These are phyloP conservation scores for Nymphalis io DNA, from an alignment of 1,140 invertebrate species.

Conservation along the genomic window DNA sequence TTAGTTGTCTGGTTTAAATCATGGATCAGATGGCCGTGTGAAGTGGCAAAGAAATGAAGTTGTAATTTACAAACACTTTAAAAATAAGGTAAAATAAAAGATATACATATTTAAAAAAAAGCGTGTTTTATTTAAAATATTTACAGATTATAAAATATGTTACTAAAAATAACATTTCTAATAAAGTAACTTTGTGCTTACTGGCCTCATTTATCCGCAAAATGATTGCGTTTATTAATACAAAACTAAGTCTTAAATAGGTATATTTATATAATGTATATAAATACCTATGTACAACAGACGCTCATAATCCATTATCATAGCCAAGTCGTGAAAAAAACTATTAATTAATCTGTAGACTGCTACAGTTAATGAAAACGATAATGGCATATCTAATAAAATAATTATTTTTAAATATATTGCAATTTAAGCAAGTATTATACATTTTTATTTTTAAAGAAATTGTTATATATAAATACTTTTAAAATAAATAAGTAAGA, in stretches of 20 bases:
- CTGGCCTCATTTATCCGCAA: conserved; percentile 32
- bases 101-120: conserved; percentile 26
- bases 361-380: not conserved
- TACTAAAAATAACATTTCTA: conserved; percentile 26
- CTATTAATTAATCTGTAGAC: not conserved
- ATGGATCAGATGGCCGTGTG: too few species aligned
- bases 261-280: conserved; percentile 10
- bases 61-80: too few species aligned
- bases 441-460: too few species aligned
- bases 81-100: not conserved
- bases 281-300: conserved; percentile 24
- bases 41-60: too few species aligned
- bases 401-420: too few species aligned
- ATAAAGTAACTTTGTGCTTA: conserved; percentile 7
- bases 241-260: not conserved
- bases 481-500: not conserved
- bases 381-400: too few species aligned
- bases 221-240: conserved; percentile 1
- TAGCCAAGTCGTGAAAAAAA: conserved; percentile 44
- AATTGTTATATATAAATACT: not conserved
- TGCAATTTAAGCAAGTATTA: too few species aligned
- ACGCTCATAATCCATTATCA: conserved; percentile 49
- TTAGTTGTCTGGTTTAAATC: too few species aligned
- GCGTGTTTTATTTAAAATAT: conserved; percentile 35
- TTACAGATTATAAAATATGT: conserved; percentile 26